Conservation (phyloP, 2,797 vertebrate species). For the Dromococcyx pavoninus region DNA sequence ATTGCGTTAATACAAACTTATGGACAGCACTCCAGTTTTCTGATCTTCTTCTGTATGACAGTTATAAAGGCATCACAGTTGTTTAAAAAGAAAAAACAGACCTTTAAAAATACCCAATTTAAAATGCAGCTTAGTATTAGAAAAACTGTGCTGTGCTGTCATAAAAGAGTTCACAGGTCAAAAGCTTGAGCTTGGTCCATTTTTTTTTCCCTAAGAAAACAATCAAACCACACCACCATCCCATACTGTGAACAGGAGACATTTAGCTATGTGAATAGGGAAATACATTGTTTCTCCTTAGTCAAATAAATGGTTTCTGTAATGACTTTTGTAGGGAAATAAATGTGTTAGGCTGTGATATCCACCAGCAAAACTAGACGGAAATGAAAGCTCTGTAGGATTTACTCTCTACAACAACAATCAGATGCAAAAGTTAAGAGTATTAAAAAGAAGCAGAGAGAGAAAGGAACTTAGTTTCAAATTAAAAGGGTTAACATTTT, state of each 20-base stretch:
- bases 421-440: slow-evolving; percentile 1
- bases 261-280: background rate
- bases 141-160: background rate
- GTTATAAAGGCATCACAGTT: background rate
- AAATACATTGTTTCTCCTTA: background rate
- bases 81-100: background rate
- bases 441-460: slow-evolving; percentile 40
- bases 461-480: slow-evolving; percentile 32
- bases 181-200: background rate
- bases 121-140: background rate
- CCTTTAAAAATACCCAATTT: background rate
- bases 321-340: background rate
- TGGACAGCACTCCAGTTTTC: background rate
- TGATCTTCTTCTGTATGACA: background rate
- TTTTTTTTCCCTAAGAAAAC: background rate
- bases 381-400: background rate
- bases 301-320: background rate
- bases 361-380: background rate
- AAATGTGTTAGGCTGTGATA: background rate
- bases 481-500: slow-evolving; percentile 1
- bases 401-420: slow-evolving; percentile 25
- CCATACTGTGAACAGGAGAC: background rate
- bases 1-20: background rate
- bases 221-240: background rate
- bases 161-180: background rate